phyloP scores from a whole-genome alignment of 2,113 vertebrate genomes.

The Circaetus gallicus region DNA sequence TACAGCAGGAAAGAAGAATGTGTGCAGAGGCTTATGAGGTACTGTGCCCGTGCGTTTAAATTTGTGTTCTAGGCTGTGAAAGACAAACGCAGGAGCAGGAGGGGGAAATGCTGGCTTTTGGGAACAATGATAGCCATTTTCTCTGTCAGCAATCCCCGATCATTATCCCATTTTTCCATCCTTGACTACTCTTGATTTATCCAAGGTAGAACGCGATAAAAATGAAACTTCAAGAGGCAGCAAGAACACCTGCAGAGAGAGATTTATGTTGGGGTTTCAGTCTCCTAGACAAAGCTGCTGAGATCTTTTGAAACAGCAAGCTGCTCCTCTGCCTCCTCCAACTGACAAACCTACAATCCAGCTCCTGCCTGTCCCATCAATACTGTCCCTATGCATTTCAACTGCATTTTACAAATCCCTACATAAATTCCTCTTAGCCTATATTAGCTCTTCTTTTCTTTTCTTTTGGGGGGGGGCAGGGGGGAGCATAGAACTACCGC shows the following conservation, averaged over 20 bases:
- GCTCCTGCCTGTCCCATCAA: neutral
- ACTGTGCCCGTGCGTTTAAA: neutral
- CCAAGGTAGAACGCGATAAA: neutral
- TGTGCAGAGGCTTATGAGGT: rapidly evolving
- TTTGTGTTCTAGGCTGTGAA: neutral
- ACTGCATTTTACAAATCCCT: neutral
- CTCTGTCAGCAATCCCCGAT: neutral
- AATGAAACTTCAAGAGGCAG: neutral
- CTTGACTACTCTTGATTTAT: neutral
- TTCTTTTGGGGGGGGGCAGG: too few relatives aligned
- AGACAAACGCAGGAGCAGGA: neutral
- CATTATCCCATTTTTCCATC: neutral
- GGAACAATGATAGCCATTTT: neutral
- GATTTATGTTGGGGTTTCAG: neutral
- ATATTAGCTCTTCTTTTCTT: neutral
- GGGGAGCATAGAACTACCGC: neutral
- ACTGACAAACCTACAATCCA: rapidly evolving
- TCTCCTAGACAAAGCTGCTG: neutral
- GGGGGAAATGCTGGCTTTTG: neutral
- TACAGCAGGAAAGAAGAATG: neutral
- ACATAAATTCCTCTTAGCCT: neutral
- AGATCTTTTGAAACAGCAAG: neutral
- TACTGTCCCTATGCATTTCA: neutral
- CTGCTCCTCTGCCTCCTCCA: neutral
- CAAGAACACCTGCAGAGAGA: neutral